Conservation (phyloP, 2,797 vertebrate species). For the Oryzias sinensis region DNA sequence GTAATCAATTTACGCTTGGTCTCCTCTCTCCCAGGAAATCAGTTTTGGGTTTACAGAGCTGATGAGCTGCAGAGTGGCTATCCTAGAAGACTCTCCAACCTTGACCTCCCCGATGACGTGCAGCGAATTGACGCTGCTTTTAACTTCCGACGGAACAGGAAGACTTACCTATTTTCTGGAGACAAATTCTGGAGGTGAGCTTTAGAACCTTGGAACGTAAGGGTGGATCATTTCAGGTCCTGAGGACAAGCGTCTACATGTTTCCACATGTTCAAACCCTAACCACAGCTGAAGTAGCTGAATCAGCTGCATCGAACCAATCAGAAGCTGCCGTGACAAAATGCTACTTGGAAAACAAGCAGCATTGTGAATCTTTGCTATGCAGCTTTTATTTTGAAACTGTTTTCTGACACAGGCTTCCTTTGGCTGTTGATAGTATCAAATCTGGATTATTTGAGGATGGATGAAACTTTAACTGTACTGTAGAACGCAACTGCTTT, state of each 20-base stretch:
- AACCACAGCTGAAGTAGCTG: no score
- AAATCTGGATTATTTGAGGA: conserved; percentile 23
- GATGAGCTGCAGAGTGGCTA: conserved; percentile 89
- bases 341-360: no score
- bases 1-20: conserved; percentile 17
- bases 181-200: conserved; percentile 96
- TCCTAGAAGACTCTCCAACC: conserved; percentile 86
- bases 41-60: conserved; percentile 92
- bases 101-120: conserved; percentile 87
- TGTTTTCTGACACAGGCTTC: background rate
- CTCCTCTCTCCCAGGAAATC: conserved; percentile 79
- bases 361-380: no score
- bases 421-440: conserved; percentile 19
- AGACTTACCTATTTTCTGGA: conserved; percentile 92
- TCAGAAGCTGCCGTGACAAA: no score
- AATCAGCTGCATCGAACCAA: no score
- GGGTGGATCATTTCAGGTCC: no score
- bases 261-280: no score
- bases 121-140: conserved; percentile 88
- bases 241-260: no score
- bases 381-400: conserved; percentile 3
- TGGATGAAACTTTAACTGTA: conserved; percentile 26
- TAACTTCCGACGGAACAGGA: conserved; percentile 93
- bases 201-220: no score
- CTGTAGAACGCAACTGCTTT: conserved; percentile 11